Evolutionary conservation across 2,113 vertebrate species (phyloP).

Genomic region (Tragelaphus imberbis): DNA sequence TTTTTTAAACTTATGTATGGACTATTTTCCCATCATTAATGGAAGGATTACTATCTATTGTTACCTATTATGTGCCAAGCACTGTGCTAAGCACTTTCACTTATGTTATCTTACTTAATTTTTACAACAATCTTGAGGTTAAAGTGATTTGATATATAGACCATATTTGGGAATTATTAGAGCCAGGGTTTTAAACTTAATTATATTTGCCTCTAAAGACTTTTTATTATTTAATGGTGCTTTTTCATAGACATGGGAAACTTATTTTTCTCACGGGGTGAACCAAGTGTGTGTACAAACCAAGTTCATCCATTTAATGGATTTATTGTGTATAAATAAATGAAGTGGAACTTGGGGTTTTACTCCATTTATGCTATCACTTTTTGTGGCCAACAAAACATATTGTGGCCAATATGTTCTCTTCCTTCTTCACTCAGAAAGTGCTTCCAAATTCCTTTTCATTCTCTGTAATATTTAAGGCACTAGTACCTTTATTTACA

Average conservation of each 20-base stretch:
- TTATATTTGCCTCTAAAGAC: constrained; percentile 8
- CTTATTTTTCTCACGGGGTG: background rate
- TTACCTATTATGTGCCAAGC: background rate
- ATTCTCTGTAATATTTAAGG: background rate
- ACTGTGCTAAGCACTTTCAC: background rate
- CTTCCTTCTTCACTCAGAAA: background rate
- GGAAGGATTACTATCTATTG: background rate
- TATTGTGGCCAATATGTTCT: background rate
- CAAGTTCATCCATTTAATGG: background rate
- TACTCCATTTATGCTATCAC: background rate
- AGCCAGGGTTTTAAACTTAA: background rate
- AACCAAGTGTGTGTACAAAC: background rate
- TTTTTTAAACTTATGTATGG: background rate
- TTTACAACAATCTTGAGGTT: background rate
- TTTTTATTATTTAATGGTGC: background rate
- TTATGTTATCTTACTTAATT: background rate
- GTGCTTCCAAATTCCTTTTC: background rate
- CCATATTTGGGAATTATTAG: background rate
- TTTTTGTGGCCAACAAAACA: background rate
- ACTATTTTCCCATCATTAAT: background rate
- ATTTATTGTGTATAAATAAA: background rate
- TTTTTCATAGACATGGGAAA: background rate
- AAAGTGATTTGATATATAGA: background rate
- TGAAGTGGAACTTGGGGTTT: background rate
- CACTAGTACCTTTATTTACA: background rate